These are phyloP conservation scores for Monodelphis domestica DNA, from an alignment of 2,797 vertebrate genomes.

Conservation along the genomic window DNA sequence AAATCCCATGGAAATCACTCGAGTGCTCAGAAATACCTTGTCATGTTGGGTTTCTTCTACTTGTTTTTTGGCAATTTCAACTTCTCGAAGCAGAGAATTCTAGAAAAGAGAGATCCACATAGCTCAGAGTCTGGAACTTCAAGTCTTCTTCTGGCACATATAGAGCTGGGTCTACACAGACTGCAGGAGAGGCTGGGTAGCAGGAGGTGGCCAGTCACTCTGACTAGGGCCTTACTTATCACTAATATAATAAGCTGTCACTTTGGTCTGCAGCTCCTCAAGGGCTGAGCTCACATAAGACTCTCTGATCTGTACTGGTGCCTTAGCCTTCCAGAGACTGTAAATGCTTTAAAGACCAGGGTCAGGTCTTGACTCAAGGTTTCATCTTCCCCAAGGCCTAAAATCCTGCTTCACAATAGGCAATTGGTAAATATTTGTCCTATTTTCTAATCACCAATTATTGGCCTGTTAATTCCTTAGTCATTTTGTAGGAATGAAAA, in stretches of 20 bases:
- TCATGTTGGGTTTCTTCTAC: conserved; percentile 97
- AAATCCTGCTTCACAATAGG: not conserved
- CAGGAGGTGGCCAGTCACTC: too few species aligned
- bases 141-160: not conserved
- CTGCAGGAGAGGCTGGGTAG: not conserved
- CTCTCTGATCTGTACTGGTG: not conserved
- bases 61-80: conserved; percentile 94
- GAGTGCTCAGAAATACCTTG: conserved; percentile 87
- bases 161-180: not conserved
- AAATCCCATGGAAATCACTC: not conserved
- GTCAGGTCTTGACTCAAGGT: not conserved
- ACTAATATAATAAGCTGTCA: too few species aligned
- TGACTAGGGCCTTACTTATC: too few species aligned
- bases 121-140: too few species aligned
- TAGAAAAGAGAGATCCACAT: conserved; percentile 76
- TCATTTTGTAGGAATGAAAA: not conserved
- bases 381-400: not conserved
- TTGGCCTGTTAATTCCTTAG: not conserved
- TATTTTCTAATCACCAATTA: not conserved
- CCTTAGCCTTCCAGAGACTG: not conserved
- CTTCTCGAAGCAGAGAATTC: conserved; percentile 94
- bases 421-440: not conserved
- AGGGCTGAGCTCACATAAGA: not conserved
- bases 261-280: not conserved
- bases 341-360: not conserved